These are phyloP conservation scores for Drosophila nr. perissopoda DNA, from an alignment of 2,888 invertebrate species.

Conservation along the genomic window DNA sequence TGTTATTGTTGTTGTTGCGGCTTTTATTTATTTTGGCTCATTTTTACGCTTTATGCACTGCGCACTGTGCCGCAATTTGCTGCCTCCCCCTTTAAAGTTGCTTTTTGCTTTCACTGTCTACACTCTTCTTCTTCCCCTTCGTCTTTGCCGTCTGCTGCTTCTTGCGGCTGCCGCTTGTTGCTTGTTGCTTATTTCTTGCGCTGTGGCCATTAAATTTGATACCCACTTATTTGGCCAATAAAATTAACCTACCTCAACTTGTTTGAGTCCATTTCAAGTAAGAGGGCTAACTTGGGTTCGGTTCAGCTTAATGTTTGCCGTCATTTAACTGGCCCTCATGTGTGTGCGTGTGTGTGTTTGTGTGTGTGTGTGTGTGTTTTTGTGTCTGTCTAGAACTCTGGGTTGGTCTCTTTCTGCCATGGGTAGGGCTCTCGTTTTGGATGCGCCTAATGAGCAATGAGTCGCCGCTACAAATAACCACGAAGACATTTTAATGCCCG, in stretches of 20 bases:
- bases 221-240: constrained; percentile 82
- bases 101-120: constrained; percentile 9
- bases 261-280: constrained; percentile 52
- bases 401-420: constrained; percentile 21
- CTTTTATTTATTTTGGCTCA: constrained; percentile 77
- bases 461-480: constrained; percentile 15
- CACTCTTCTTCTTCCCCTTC: constrained; percentile 8
- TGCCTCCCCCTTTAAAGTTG: constrained; percentile 14
- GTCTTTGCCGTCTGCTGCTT: constrained; percentile 30
- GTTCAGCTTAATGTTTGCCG: constrained; percentile 45
- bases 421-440: constrained; percentile 33
- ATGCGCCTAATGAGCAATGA: constrained; percentile 43
- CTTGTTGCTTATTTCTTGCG: constrained; percentile 26
- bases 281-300: constrained; percentile 48
- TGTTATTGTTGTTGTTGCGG: constrained; percentile 42
- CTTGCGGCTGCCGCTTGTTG: constrained; percentile 23
- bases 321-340: constrained; percentile 53
- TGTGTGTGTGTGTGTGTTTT: background rate
- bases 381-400: constrained; percentile 21
- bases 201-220: constrained; percentile 75
- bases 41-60: constrained; percentile 78
- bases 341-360: constrained; percentile 1
- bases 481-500: background rate
- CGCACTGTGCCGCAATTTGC: constrained; percentile 54
- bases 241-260: constrained; percentile 81